phyloP scores from a whole-genome alignment of 2,797 vertebrate species.

The Hipposideros larvatus region DNA sequence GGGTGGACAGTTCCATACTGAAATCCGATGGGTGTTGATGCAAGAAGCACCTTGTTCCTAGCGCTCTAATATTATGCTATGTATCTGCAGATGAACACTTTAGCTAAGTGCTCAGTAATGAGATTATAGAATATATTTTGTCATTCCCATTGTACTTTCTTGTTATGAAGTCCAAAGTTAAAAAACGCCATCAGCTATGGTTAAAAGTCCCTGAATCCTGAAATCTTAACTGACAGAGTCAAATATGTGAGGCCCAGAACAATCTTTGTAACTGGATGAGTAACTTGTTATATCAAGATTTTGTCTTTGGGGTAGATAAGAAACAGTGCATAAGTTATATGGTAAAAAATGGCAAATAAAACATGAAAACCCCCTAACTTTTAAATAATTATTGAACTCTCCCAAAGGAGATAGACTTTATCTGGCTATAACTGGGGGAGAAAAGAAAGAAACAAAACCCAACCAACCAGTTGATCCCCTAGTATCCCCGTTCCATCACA shows the following conservation, averaged over 20 bases:
- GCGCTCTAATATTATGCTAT: background rate
- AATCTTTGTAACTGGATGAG: background rate
- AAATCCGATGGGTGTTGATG: background rate
- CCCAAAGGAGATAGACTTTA: background rate
- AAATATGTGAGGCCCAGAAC: background rate
- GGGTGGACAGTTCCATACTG: background rate
- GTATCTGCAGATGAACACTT: constrained; percentile 1
- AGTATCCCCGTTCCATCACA: background rate
- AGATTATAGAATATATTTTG: constrained; percentile 21
- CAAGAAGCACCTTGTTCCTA: background rate
- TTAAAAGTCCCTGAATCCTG: constrained; percentile 4
- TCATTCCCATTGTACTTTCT: background rate
- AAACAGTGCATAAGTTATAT: background rate
- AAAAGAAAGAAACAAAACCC: background rate
- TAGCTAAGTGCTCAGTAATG: constrained; percentile 15
- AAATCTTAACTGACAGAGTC: background rate
- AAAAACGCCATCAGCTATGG: background rate
- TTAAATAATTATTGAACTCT: constrained; percentile 46
- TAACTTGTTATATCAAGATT: background rate
- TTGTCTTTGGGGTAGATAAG: background rate
- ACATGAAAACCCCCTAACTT: background rate
- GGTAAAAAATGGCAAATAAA: background rate
- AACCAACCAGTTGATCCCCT: background rate
- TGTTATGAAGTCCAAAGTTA: background rate
- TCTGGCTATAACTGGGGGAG: background rate